phyloP scores from a whole-genome alignment of 2,113 vertebrate genomes.

The Spilogale gracilis region DNA sequence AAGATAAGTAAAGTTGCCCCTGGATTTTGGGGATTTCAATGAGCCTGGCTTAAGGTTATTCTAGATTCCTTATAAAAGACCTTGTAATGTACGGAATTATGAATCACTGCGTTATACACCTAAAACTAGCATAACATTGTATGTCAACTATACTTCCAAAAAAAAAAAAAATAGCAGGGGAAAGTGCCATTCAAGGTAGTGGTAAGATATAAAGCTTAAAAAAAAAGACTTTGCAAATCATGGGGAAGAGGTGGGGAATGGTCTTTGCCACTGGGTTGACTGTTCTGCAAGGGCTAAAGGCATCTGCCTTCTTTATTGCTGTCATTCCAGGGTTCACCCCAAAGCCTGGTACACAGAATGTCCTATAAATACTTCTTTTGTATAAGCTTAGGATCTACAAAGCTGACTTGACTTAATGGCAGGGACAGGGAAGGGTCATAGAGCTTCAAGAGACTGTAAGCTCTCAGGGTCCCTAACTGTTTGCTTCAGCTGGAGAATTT shows the following conservation, averaged over 20 bases:
- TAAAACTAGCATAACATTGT: not conserved
- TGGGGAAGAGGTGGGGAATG: rapidly evolving
- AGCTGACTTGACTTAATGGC: not conserved
- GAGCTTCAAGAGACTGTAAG: no score
- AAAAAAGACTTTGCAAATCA: not conserved
- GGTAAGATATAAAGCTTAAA: not conserved
- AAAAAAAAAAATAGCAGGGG: not conserved
- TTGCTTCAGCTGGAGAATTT: not conserved
- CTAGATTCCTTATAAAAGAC: not conserved
- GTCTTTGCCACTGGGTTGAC: no score
- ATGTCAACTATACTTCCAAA: not conserved
- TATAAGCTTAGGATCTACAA: not conserved
- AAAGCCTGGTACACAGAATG: not conserved
- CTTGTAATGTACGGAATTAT: not conserved
- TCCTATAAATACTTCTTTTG: not conserved
- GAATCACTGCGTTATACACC: not conserved
- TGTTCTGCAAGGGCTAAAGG: not conserved
- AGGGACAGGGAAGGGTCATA: not conserved
- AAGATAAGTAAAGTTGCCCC: not conserved
- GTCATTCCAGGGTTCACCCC: not conserved
- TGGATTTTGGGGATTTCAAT: not conserved
- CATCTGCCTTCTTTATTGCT: not conserved
- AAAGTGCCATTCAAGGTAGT: not conserved
- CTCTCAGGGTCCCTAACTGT: not conserved
- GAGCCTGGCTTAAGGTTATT: not conserved